These are phyloP conservation scores for Hypena proboscidalis DNA, from an alignment of 2,888 invertebrate genomes.

Conservation along the genomic window DNA sequence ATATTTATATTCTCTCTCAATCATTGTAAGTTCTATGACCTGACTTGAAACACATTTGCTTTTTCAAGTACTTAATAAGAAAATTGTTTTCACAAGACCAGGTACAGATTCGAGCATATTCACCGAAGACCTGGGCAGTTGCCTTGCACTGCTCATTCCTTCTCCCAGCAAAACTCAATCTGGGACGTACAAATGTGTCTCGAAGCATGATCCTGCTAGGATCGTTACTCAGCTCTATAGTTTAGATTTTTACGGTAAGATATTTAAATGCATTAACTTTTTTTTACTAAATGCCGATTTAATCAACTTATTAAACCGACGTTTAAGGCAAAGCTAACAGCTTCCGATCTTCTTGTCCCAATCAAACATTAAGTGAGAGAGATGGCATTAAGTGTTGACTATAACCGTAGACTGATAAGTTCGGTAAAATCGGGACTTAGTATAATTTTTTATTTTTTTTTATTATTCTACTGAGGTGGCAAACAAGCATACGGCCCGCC, in stretches of 20 bases:
- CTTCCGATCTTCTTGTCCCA: too few relatives aligned
- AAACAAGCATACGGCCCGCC: too few relatives aligned
- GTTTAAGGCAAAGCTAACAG: too few relatives aligned
- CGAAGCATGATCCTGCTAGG: conserved; percentile 48
- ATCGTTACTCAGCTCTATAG: conserved; percentile 50
- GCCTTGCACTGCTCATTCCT: conserved; percentile 59
- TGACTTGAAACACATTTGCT: conserved; percentile 19
- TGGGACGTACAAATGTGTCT: conserved; percentile 67
- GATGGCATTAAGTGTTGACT: too few relatives aligned
- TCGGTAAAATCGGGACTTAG: too few relatives aligned
- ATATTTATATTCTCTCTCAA: too few relatives aligned
- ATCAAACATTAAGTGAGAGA: too few relatives aligned
- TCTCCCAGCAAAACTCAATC: conserved; percentile 60
- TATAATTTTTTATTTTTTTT: too few relatives aligned
- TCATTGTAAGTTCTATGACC: too few relatives aligned
- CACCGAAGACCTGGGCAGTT: conserved; percentile 54
- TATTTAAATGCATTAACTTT: conserved; percentile 15
- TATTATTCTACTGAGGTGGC: too few relatives aligned
- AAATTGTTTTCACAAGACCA: conserved; percentile 77
- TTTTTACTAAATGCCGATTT: conserved; percentile 7
- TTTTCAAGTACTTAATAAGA: conserved; percentile 55
- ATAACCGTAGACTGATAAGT: too few relatives aligned
- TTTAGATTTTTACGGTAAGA: conserved; percentile 67
- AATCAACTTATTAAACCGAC: too few relatives aligned
- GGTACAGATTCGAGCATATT: conserved; percentile 68